These are phyloP conservation scores for Ellobium chinense DNA, from an alignment of 2,888 invertebrate species.

Conservation along the genomic window DNA sequence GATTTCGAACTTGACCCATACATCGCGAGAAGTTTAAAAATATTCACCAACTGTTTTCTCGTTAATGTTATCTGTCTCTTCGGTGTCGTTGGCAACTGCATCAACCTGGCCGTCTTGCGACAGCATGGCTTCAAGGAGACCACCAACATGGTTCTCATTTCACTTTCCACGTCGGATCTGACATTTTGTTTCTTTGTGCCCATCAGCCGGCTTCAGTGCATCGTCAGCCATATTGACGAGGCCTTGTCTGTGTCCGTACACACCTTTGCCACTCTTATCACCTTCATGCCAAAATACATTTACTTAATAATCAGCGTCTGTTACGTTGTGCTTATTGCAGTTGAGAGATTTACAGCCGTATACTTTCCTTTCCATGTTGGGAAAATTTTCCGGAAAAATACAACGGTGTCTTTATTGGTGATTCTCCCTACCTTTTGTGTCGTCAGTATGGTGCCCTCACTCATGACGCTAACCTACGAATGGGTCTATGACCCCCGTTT, in stretches of 20 bases:
- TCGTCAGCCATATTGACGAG: neutral
- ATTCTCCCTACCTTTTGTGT: neutral
- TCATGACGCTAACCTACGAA: neutral
- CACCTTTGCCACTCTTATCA: slow-evolving; percentile 1
- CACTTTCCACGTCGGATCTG: slow-evolving; percentile 11
- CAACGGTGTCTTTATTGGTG: neutral
- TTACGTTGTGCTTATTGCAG: neutral
- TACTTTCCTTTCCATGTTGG: slow-evolving; percentile 20
- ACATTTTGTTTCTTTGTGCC: neutral
- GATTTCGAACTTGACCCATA: neutral
- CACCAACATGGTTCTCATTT: slow-evolving; percentile 15
- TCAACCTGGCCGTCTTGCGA: slow-evolving; percentile 2
- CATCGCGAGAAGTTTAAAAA: neutral
- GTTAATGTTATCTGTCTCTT: neutral
- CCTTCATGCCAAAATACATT: slow-evolving; percentile 23
- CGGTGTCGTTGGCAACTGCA: slow-evolving; percentile 18
- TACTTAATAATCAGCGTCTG: neutral
- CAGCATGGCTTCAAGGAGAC: slow-evolving; percentile 19
- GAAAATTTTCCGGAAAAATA: neutral
- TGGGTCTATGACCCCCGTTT: neutral
- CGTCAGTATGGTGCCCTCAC: neutral
- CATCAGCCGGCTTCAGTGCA: neutral
- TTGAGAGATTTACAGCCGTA: slow-evolving; percentile 14
- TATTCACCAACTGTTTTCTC: slow-evolving; percentile 14
- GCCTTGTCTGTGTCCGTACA: neutral